Evolutionary conservation across 2,113 vertebrate species (phyloP), one percentile per base, ranked within the genome.

Genomic region (Clupea harengus): DNA sequence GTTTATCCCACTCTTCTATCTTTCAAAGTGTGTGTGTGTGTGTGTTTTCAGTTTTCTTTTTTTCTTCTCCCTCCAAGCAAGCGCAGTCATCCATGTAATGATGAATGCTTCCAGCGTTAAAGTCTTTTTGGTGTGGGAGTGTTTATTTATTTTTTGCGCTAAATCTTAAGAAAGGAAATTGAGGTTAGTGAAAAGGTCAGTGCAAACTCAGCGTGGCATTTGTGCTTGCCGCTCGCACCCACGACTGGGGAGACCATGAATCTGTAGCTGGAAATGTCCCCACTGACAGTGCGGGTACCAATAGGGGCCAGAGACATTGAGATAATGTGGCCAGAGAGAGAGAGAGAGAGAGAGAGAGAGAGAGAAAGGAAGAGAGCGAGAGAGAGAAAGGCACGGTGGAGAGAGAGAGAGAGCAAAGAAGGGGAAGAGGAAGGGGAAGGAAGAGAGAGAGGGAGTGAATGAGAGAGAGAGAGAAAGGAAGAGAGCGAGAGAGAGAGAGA

Each of bases 121-220:
- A 32, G 64, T 72, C 25, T 72, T 25, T 67, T 67, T 67, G 60
- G 20, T 28, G n/a, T 8, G 8, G 28, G 64, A 72, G 64, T 72
- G 64, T 72, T 72, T 72, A 72, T 72, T 72, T 72, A 72, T 72
- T 72, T 32, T 28, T 72, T 32, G 64, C 10, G n/a, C 64, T 72
- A 72, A 72, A 72, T 72, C 64, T 72, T 72, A 28, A 72, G 25
- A 32, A 28, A 28, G 64, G 64, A 72, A 32, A 72, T 72, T 72
- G 64, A 72, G 64, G 64, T 72, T 25, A 72, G 64, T 28, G 64
- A 72, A 72, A 72, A 72, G 64, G 64, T 72, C 64, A 72, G n/a
- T 72, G 64, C 64, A 28, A 72, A 72, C 64, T 72, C 64, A 72
- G 64, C 64, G 8, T 72, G 64, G 64, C 64, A 72, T 72, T 72